Conservation (phyloP, 2,113 vertebrate species). For the Alethe castanea region DNA sequence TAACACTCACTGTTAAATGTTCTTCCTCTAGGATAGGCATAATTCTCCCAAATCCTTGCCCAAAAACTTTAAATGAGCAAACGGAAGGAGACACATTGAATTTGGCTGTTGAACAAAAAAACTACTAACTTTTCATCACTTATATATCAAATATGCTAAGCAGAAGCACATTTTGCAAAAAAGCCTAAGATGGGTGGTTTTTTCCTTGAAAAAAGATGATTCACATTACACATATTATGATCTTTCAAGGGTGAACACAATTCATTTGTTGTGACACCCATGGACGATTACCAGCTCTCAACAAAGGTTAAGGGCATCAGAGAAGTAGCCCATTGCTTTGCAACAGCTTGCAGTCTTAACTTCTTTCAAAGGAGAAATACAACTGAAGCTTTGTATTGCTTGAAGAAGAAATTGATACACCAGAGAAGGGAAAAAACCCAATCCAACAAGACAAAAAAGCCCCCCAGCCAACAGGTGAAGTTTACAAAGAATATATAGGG, state of each 20-base stretch:
- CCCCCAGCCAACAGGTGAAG: rapidly evolving
- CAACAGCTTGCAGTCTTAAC: neutral
- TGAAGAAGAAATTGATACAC: neutral
- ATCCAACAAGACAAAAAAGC: rapidly evolving
- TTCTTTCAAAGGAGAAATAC: neutral
- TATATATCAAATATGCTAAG: neutral
- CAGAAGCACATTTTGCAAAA: neutral
- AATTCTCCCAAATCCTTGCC: neutral
- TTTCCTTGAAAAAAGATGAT: neutral
- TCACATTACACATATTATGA: neutral
- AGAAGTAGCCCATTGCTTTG: neutral
- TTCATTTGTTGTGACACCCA: neutral
- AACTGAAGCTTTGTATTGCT: neutral
- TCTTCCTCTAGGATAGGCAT: neutral
- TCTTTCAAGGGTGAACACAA: neutral
- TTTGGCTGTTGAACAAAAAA: neutral
- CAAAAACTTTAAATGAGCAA: neutral
- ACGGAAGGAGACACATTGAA: neutral
- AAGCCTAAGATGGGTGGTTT: neutral
- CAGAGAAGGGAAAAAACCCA: neutral
- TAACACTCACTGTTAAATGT: neutral
- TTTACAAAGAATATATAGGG: neutral
- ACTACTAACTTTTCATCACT: neutral
- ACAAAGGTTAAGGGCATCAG: neutral
- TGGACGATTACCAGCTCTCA: neutral